Evolutionary conservation across 2,888 invertebrate genomes (phyloP).

Genomic region (Cheilosia impressa): DNA sequence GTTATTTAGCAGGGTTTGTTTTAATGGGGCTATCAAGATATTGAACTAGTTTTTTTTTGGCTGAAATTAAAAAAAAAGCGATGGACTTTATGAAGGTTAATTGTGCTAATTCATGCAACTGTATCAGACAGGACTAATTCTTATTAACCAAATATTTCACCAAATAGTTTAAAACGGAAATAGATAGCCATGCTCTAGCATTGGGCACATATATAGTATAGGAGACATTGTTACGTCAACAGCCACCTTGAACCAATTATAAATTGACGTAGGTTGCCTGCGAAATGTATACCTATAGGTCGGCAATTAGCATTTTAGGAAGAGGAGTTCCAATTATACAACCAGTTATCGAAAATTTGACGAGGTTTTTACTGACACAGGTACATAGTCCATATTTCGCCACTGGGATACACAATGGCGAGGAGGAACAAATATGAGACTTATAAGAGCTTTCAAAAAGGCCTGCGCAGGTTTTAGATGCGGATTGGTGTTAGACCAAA

Average conservation of each 20-base stretch:
- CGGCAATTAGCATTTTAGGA: too few relatives aligned
- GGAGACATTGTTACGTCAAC: not conserved
- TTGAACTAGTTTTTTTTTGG: conserved; percentile 16
- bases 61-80: not conserved
- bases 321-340: too few relatives aligned
- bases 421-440: too few relatives aligned
- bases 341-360: too few relatives aligned
- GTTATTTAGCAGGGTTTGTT: conserved; percentile 22
- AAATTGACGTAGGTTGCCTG: not conserved
- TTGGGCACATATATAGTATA: not conserved
- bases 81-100: conserved; percentile 34
- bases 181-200: not conserved
- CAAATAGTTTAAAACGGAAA: too few relatives aligned
- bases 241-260: not conserved
- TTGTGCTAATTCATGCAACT: conserved; percentile 40
- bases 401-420: too few relatives aligned
- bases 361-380: too few relatives aligned
- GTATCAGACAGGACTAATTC: conserved; percentile 2
- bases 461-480: too few relatives aligned
- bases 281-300: too few relatives aligned
- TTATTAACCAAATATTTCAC: not conserved
- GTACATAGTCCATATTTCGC: too few relatives aligned
- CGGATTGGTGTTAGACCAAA: too few relatives aligned
- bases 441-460: too few relatives aligned
- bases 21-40: conserved; percentile 7